Conservation (phyloP, 2,888 invertebrate species). For the Conus canariensis region DNA sequence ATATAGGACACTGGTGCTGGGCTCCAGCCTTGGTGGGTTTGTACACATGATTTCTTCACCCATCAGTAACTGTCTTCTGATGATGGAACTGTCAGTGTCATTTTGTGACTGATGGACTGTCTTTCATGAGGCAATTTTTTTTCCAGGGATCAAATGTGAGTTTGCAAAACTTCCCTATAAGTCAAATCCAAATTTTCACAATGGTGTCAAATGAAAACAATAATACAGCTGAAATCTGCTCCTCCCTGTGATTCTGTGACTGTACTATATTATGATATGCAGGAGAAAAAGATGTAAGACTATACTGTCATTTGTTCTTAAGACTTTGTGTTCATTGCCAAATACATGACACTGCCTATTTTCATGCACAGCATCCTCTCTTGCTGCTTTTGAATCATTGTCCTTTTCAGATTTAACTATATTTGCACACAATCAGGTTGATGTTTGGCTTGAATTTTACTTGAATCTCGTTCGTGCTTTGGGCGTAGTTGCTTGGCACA, state of each 20-base stretch:
- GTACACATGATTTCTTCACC: background rate
- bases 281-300: background rate
- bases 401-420: background rate
- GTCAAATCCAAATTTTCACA: background rate
- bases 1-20: no score
- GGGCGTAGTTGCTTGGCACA: background rate
- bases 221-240: background rate
- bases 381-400: background rate
- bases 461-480: background rate
- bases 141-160: background rate
- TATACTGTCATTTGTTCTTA: background rate
- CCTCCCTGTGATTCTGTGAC: background rate
- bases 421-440: background rate
- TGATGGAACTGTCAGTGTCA: background rate
- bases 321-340: background rate
- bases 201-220: background rate
- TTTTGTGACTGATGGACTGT: background rate
- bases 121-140: background rate
- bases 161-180: background rate
- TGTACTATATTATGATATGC: background rate
- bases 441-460: background rate
- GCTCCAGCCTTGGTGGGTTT: background rate
- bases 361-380: background rate
- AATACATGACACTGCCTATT: background rate
- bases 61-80: background rate